A percentile compares a stretch with the other conserved stretches of the same genome.
Conservation (phyloP, 2,113 vertebrate genomes). For the Xiphophorus hellerii region DNA sequence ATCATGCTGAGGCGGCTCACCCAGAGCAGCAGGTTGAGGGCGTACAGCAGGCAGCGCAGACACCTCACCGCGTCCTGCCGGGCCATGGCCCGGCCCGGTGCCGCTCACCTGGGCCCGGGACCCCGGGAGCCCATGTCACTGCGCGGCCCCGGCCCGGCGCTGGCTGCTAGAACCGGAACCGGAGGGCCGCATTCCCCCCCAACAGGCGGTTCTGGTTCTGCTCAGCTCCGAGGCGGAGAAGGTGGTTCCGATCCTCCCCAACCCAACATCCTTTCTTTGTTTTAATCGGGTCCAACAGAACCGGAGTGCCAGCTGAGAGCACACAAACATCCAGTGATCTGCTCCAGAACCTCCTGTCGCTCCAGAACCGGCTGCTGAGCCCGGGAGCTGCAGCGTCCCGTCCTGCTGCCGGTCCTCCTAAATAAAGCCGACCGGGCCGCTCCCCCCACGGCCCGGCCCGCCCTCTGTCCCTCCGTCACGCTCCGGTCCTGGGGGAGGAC, state of each 20-base stretch:
- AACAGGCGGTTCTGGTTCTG: constrained; percentile 55
- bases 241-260: constrained; percentile 44
- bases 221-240: constrained; percentile 4
- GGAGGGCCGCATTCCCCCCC: constrained; percentile 24
- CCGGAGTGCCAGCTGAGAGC: neutral
- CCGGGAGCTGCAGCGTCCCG: constrained; percentile 16
- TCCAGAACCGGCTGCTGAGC: neutral
- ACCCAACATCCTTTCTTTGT: constrained; percentile 30
- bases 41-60: constrained; percentile 91
- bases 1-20: constrained; percentile 79
- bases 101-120: constrained; percentile 77
- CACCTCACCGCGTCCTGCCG: constrained; percentile 97
- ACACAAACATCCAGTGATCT: too few species aligned
- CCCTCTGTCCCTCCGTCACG: constrained; percentile 4
- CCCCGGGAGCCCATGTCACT: constrained; percentile 68
- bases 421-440: constrained; percentile 36
- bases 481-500: constrained; percentile 58
- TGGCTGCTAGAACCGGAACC: neutral
- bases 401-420: constrained; percentile 36
- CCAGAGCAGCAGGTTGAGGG: constrained; percentile 96
- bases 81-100: constrained; percentile 86
- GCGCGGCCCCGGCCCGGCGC: neutral
- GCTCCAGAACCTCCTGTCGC: too few species aligned
- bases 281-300: neutral
- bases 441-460: neutral